A percentile compares a stretch with the other conserved stretches of the same genome.
These are phyloP conservation scores for Aphidius ervi DNA, from an alignment of 1,140 invertebrate species.

Conservation along the genomic window DNA sequence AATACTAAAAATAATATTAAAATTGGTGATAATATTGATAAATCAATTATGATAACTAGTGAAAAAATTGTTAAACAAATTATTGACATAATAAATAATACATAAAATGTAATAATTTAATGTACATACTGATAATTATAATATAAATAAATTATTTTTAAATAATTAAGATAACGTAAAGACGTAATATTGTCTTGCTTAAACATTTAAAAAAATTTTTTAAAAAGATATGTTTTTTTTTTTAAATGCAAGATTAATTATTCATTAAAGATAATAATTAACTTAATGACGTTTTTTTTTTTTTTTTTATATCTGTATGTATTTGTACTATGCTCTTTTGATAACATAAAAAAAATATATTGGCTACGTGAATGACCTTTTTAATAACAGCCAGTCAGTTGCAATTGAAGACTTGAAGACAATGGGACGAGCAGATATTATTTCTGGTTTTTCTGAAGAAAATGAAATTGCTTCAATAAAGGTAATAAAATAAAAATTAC, in stretches of 20 bases:
- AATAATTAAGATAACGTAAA: too few species aligned
- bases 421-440: neutral
- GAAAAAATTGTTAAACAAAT: constrained; percentile 36
- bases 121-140: neutral
- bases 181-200: too few species aligned
- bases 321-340: too few species aligned
- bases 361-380: neutral
- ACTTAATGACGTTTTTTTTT: neutral
- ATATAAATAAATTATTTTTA: neutral
- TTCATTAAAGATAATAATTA: too few species aligned
- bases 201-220: too few species aligned
- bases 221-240: too few species aligned
- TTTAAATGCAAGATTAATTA: too few species aligned
- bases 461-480: constrained; percentile 32
- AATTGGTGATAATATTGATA: neutral
- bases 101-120: too few species aligned
- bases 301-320: neutral
- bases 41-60: constrained; percentile 31
- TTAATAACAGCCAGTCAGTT: neutral
- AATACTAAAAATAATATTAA: constrained; percentile 22
- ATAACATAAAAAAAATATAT: too few species aligned
- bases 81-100: constrained; percentile 29
- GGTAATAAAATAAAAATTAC: constrained; percentile 18
- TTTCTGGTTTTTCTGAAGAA: constrained; percentile 30
- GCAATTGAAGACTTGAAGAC: neutral